These are phyloP conservation scores for Empidonax alnorum DNA, from an alignment of 2,113 vertebrate genomes.

Conservation along the genomic window DNA sequence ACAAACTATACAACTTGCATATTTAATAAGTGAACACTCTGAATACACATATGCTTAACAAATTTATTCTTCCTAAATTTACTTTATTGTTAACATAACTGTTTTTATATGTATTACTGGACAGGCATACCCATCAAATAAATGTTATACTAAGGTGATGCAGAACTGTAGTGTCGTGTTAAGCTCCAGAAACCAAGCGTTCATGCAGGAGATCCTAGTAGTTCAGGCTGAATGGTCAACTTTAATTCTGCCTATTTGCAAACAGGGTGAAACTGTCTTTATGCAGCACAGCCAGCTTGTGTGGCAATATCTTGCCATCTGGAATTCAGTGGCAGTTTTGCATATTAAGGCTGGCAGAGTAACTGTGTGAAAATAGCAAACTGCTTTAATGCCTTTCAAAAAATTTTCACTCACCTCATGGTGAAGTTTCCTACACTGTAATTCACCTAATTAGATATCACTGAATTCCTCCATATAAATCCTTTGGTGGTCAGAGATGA, in stretches of 20 bases:
- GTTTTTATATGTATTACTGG: neutral
- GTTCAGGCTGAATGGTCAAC: slow-evolving; percentile 56
- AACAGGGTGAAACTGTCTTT: slow-evolving; percentile 19
- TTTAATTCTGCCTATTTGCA: slow-evolving; percentile 46
- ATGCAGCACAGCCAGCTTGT: slow-evolving; percentile 20
- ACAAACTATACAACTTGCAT: neutral
- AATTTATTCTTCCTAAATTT: neutral
- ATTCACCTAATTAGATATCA: slow-evolving; percentile 18
- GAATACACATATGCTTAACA: neutral
- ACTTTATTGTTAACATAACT: neutral
- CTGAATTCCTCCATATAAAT: neutral
- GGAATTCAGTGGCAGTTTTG: slow-evolving; percentile 54
- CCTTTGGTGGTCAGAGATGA: neutral
- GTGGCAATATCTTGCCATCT: slow-evolving; percentile 35
- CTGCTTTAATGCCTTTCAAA: slow-evolving; percentile 45
- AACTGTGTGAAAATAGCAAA: slow-evolving; percentile 55
- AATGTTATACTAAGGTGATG: neutral
- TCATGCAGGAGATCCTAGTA: slow-evolving; percentile 33
- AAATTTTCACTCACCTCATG: slow-evolving; percentile 18
- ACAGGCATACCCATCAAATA: neutral
- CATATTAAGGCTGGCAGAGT: slow-evolving; percentile 57
- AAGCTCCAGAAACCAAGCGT: slow-evolving; percentile 33
- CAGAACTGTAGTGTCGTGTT: neutral
- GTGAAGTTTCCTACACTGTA: neutral
- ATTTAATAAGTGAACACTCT: neutral